A percentile compares a stretch with the other conserved stretches of the same genome.
Conservation (phyloP, 2,797 vertebrate genomes). For the Coilia nasus region DNA sequence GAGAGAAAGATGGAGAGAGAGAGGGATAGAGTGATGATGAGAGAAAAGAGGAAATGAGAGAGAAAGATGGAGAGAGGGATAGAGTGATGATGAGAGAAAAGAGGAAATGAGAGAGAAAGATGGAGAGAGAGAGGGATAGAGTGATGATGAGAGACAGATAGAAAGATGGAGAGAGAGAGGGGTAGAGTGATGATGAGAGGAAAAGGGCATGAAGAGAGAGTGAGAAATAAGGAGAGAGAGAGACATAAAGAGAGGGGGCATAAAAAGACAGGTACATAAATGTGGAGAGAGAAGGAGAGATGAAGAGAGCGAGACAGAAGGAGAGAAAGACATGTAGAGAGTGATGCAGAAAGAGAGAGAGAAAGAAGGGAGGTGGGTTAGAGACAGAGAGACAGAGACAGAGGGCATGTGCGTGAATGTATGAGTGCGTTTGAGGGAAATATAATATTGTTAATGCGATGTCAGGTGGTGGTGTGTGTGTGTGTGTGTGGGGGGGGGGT, state of each 20-base stretch:
- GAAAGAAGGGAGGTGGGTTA: neutral
- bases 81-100: too few relatives aligned
- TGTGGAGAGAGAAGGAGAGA: too few relatives aligned
- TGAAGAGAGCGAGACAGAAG: too few relatives aligned
- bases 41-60: too few relatives aligned
- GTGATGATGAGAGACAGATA: neutral
- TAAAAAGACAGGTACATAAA: too few relatives aligned
- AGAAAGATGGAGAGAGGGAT: too few relatives aligned
- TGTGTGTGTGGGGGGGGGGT: constrained; percentile 50
- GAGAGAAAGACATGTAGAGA: too few relatives aligned
- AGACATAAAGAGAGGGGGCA: too few relatives aligned
- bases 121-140: neutral
- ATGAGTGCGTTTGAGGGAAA: constrained; percentile 37
- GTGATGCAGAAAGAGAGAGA: neutral
- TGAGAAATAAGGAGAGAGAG: too few relatives aligned
- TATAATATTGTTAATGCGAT: constrained; percentile 68
- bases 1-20: neutral
- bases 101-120: too few relatives aligned
- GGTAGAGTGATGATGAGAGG: neutral
- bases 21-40: too few relatives aligned
- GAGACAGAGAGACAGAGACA: neutral
- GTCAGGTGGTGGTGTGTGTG: constrained; percentile 70
- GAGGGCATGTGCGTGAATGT: constrained; percentile 58
- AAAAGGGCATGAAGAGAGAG: too few relatives aligned
- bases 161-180: neutral